Evolutionary conservation across 2,797 vertebrate genomes (phyloP), one percentile per base, ranked within the genome.

Genomic region (Acanthurus tractus): DNA sequence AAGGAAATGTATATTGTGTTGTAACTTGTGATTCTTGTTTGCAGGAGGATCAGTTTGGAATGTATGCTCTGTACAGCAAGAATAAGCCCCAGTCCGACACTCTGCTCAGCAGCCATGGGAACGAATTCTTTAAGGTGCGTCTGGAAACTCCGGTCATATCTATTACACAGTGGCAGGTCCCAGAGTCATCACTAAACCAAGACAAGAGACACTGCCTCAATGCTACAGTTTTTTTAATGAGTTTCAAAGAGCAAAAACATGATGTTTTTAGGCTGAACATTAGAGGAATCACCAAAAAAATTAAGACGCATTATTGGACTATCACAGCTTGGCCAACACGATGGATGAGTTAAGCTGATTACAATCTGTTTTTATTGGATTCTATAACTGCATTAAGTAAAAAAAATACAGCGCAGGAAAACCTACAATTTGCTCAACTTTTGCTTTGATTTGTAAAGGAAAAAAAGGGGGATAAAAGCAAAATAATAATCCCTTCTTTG

Each of bases 41-140:
- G 66, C 92, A 96, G 96, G 96, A 97, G 91, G 96, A 96, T 89
- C 95, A 96, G 92, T 97, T 97, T 85, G 95, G 96, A 78, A 95
- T 96, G 95, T 97, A 96, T 64, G 96, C 95, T 0, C 89, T 96
- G 34, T 97, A 97, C 92, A 97, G 96, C 92, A 97, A 97, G 93
- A 97, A 97, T 90, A 97, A 97, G 86, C 96, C 96, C 0, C 94
- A 93, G 86, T 97, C 96, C 0, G 96, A 97, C 9, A 57, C 92
- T 57, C 90, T 97, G 83, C 95, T 97, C 80, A 90, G 91, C 84
- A 96, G 95, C 93, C 95, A 96, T 4, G 96, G 96, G 56, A 96
- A 96, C 38, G 85, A 92, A 72, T 97, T 97, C 94, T 97, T 97
- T 83, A 96, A 96, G 95, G 96, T 97, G 90, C 64, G 89, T 93